These are phyloP conservation scores for Macrostomum lignano DNA, from an alignment of 1,140 invertebrate species.

Conservation along the genomic window DNA sequence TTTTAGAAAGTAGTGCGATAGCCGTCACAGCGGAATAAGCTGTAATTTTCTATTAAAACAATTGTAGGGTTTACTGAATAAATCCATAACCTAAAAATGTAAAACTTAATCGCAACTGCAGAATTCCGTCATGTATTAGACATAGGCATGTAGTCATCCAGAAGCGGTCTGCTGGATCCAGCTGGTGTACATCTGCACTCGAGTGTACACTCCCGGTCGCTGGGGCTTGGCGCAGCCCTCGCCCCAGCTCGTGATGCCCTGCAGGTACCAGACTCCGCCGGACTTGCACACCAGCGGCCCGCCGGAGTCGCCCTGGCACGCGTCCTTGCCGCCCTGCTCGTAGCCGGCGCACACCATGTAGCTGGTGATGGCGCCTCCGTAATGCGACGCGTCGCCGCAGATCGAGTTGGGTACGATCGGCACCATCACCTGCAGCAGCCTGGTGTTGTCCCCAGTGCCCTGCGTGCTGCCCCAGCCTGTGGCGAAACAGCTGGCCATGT, in stretches of 20 bases:
- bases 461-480: not conserved
- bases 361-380: not conserved
- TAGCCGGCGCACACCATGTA: not conserved
- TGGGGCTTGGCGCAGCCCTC: slow-evolving; percentile 9
- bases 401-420: not conserved
- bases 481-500: not conserved
- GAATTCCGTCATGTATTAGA: too few species aligned
- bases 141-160: too few species aligned
- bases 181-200: slow-evolving; percentile 11
- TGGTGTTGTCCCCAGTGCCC: not conserved
- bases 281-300: not conserved
- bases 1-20: too few species aligned
- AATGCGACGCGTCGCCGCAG: not conserved
- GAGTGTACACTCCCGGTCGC: slow-evolving; percentile 16
- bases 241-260: not conserved
- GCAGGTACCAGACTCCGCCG: not conserved
- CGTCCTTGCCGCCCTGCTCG: not conserved
- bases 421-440: not conserved
- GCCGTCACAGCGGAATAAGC: too few species aligned
- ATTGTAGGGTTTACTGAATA: too few species aligned
- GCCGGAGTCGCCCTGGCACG: not conserved
- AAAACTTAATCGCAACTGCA: too few species aligned
- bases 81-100: too few species aligned
- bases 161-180: too few species aligned
- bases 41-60: too few species aligned